A percentile compares a stretch with the other conserved stretches of the same genome.
Conservation (phyloP, 2,113 vertebrate species). For the Corythaeola cristata region DNA sequence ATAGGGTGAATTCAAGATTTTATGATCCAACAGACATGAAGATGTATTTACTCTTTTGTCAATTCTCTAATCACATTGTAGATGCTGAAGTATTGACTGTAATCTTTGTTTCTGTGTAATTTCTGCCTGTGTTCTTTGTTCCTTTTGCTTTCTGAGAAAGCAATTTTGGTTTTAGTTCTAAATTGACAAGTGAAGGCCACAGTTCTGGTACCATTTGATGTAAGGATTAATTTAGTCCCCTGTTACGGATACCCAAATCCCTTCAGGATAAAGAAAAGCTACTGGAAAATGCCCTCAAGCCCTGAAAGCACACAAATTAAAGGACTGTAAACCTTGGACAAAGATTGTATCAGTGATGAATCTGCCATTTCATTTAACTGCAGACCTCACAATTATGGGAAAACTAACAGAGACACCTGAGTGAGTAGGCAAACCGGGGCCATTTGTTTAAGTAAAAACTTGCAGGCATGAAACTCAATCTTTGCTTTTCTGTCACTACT, state of each 20-base stretch:
- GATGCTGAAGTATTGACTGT: background rate
- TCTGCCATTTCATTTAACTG: slow-evolving; percentile 42
- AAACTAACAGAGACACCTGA: slow-evolving; percentile 11
- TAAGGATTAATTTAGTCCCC: slow-evolving; percentile 26
- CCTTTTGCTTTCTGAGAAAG: background rate
- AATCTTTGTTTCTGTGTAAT: background rate
- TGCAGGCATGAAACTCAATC: background rate
- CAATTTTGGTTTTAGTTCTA: background rate
- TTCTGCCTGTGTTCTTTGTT: background rate
- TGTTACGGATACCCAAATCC: slow-evolving; percentile 15
- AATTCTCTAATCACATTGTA: background rate
- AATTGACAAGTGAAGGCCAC: background rate
- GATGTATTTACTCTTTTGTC: background rate
- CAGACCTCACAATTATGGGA: slow-evolving; percentile 28
- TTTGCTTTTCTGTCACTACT: slow-evolving; percentile 52
- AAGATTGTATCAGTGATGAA: slow-evolving; percentile 70
- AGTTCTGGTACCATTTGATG: background rate
- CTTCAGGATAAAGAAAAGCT: background rate
- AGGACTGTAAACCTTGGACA: slow-evolving; percentile 31
- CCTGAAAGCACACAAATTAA: slow-evolving; percentile 32
- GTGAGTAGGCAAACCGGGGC: background rate
- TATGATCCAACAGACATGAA: background rate
- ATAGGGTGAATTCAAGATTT: background rate
- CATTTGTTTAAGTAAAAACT: slow-evolving; percentile 53
- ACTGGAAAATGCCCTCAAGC: slow-evolving; percentile 35